Conservation (phyloP, 2,888 invertebrate species). For the Schizotus pectinicornis region DNA sequence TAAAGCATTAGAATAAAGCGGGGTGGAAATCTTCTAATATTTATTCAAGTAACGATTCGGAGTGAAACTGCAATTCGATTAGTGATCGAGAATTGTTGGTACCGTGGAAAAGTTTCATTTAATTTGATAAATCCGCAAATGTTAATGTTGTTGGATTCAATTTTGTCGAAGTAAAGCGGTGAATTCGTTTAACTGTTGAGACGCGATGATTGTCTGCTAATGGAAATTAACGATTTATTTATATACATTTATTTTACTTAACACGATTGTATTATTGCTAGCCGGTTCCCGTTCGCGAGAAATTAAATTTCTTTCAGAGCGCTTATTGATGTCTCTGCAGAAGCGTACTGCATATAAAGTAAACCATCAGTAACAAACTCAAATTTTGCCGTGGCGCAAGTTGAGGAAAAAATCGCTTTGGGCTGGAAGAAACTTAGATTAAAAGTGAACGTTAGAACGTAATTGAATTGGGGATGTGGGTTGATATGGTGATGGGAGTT, state of each 20-base stretch:
- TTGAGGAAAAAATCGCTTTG: neutral
- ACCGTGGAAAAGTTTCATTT: no score
- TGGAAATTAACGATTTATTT: conserved; percentile 7
- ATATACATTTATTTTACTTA: conserved; percentile 3
- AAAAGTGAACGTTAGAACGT: neutral
- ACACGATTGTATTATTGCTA: conserved; percentile 7
- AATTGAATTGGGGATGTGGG: neutral
- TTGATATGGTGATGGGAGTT: neutral
- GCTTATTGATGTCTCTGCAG: conserved; percentile 20
- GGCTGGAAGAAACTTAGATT: no score
- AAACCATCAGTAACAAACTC: conserved; percentile 8
- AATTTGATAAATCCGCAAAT: no score
- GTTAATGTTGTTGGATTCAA: no score
- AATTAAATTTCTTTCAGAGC: conserved; percentile 24
- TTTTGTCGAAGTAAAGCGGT: no score
- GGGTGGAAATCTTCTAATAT: no score
- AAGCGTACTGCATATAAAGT: conserved; percentile 20
- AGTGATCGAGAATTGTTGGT: no score
- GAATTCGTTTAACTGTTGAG: no score
- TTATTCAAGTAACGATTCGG: no score
- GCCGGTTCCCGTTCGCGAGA: conserved; percentile 12
- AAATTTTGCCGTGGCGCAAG: neutral
- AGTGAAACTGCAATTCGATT: no score
- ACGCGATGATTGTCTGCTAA: no score
- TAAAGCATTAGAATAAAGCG: no score